Conservation (phyloP, 2,113 vertebrate species). For the Centropus bengalensis region DNA sequence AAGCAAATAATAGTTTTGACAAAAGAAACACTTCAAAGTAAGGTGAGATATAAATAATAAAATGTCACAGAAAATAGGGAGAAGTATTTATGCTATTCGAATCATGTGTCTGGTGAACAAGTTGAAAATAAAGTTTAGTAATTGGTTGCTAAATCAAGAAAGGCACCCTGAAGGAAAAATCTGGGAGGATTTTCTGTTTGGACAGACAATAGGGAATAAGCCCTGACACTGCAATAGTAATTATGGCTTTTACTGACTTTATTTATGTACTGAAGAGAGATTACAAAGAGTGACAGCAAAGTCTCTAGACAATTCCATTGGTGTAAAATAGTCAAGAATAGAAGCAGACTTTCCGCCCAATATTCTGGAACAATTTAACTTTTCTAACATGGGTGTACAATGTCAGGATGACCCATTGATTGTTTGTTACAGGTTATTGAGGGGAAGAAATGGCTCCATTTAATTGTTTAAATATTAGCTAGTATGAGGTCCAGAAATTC, state of each 20-base stretch:
- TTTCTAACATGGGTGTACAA: background rate
- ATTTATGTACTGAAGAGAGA: background rate
- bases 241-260: background rate
- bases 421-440: background rate
- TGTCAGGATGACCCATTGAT: conserved; percentile 9
- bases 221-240: background rate
- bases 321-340: background rate
- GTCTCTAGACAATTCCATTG: background rate
- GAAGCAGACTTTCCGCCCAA: background rate
- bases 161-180: background rate
- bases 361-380: background rate
- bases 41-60: background rate
- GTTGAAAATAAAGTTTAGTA: background rate
- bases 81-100: background rate
- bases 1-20: background rate
- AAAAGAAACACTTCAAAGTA: background rate
- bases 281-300: background rate
- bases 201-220: background rate
- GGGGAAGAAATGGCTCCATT: background rate
- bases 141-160: background rate
- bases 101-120: background rate
- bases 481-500: background rate
- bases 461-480: conserved; percentile 33
- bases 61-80: background rate
- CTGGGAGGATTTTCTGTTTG: background rate